These are phyloP conservation scores for Hyles vespertilio DNA, from an alignment of 1,140 invertebrate species.

Conservation along the genomic window DNA sequence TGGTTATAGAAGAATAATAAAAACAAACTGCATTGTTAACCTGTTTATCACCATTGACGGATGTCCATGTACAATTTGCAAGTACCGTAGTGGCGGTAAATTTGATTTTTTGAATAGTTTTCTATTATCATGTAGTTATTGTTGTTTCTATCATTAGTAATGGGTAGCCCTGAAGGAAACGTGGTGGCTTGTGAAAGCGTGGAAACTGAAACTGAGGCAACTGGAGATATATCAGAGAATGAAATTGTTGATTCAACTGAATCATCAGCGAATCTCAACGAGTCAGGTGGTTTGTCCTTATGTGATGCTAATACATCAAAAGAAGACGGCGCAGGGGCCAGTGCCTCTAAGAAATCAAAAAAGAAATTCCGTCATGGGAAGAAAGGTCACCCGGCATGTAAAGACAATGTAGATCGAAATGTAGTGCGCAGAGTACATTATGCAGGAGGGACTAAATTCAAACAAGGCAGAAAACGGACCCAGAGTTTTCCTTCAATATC, in stretches of 20 bases:
- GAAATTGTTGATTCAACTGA: slow-evolving; percentile 40
- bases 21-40: slow-evolving; percentile 51
- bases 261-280: slow-evolving; percentile 29
- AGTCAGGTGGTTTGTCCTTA: slow-evolving; percentile 9
- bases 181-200: slow-evolving; percentile 85
- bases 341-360: slow-evolving; percentile 55
- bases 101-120: slow-evolving; percentile 53
- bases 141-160: slow-evolving; percentile 35
- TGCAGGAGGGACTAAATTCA: slow-evolving; percentile 58
- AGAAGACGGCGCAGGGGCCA: slow-evolving; percentile 37
- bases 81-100: slow-evolving; percentile 68
- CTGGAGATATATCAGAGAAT: slow-evolving; percentile 51
- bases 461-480: slow-evolving; percentile 63
- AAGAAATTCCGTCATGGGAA: slow-evolving; percentile 69
- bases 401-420: slow-evolving; percentile 59
- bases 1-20: slow-evolving; percentile 22
- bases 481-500: slow-evolving; percentile 71
- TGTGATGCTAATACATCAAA: slow-evolving; percentile 40
- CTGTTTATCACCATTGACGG: slow-evolving; percentile 72
- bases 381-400: slow-evolving; percentile 52
- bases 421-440: slow-evolving; percentile 60
- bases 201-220: slow-evolving; percentile 78
- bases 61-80: slow-evolving; percentile 70
- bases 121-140: slow-evolving; percentile 31
- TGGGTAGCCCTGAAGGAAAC: slow-evolving; percentile 62